These are phyloP conservation scores for Chascanopsetta lugubris DNA, from an alignment of 2,113 vertebrate species.

Conservation along the genomic window DNA sequence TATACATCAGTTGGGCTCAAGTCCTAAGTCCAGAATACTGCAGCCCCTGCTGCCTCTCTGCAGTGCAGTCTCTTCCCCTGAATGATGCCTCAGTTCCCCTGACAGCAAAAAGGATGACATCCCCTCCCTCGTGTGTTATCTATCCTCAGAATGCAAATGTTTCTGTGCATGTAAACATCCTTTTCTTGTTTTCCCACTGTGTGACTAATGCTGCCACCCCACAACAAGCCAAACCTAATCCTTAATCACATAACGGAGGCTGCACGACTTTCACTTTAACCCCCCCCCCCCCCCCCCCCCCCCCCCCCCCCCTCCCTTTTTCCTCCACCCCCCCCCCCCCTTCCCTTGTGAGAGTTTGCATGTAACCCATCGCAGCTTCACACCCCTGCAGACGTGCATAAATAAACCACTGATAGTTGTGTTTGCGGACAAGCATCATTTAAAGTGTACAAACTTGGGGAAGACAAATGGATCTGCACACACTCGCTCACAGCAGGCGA, in stretches of 20 bases:
- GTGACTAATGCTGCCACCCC: constrained; percentile 63
- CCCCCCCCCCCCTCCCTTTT: constrained; percentile 22
- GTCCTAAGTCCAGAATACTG: not conserved
- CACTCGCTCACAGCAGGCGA: constrained; percentile 17
- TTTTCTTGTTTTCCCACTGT: constrained; percentile 45
- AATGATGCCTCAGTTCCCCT: constrained; percentile 22
- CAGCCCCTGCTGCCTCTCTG: constrained; percentile 9
- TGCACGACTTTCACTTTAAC: constrained; percentile 43
- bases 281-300: constrained; percentile 10
- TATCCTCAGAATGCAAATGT: constrained; percentile 13
- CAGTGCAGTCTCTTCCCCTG: not conserved
- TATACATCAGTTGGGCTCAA: too few species aligned
- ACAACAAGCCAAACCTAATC: constrained; percentile 35
- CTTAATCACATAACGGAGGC: constrained; percentile 71
- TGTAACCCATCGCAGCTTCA: not conserved
- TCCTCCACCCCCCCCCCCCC: constrained; percentile 39
- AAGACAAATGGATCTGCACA: constrained; percentile 6
- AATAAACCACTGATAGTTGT: constrained; percentile 34
- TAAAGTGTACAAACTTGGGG: constrained; percentile 17
- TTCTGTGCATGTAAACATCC: constrained; percentile 33
- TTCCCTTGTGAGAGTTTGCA: constrained; percentile 15
- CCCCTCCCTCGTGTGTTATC: constrained; percentile 6
- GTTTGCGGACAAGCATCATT: constrained; percentile 37
- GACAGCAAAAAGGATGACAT: not conserved
- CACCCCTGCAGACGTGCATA: not conserved